Evolutionary conservation across 1,140 invertebrate genomes (phyloP), one percentile per base, ranked within the genome.

Genomic region (Chrysomallon squamiferum): DNA sequence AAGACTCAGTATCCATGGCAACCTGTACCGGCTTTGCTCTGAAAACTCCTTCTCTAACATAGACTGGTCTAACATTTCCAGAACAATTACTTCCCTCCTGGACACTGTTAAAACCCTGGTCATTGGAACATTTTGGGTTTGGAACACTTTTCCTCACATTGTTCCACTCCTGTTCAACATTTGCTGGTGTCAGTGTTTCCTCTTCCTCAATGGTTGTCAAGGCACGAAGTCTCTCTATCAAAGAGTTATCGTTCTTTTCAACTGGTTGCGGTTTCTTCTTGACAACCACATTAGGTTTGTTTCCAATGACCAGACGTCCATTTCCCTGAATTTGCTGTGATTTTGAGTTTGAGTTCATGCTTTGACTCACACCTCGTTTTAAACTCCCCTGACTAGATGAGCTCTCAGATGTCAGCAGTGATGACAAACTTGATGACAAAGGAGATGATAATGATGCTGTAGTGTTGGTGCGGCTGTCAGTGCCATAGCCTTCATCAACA

Each of bases 151-250:
- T 38, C 15, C 35, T 38, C 35, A 15, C 15, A 15, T 38, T 38
- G 15, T 38, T 38, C 35, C 35, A 38, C 5, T 38, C 35, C 15
- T 38, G 35, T 7, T 38, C 35, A 15, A 38, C 35, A 15, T 5
- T 15, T 38, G 35, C 35, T 15, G 35, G 15, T 38, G 35, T 7
- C 60, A 47, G 41, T 54, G 65, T 61, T 47, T 68, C 67, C 38
- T 75, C 75, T 66, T 77, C 75, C 66, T 77, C 71, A 27, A 77
- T 77, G 20, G 74, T 77, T 49, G 75, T 70, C 49, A 77, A 65
- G 29, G 72, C 62, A 49, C 73, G 52, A 33, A 77, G 63, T 52
- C 69, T 69, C 59, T 77, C 75, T 49, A 75, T 71, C 9, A 77
- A 59, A 7, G 73, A 71, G 61, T 70, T 73, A 32, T 77, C 75